phyloP scores from a whole-genome alignment of 2,888 invertebrate genomes.

The Andrena bucephala region DNA sequence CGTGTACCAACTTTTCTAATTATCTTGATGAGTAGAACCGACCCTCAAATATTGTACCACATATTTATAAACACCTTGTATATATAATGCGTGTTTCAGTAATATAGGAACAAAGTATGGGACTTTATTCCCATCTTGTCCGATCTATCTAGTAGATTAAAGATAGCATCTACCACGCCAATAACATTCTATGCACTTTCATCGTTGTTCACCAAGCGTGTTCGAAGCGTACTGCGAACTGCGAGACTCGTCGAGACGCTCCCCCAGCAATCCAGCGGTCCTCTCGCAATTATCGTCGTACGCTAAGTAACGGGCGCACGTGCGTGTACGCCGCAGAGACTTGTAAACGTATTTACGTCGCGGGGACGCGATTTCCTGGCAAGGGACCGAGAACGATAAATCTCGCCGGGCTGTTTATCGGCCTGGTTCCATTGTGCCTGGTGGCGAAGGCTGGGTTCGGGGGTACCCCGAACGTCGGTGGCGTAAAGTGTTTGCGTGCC shows the following conservation, averaged over 20 bases:
- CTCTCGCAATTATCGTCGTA: not conserved
- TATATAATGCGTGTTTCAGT: too few species aligned
- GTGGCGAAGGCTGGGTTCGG: conserved; percentile 54
- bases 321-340: not conserved
- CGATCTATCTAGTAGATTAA: too few species aligned
- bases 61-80: too few species aligned
- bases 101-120: too few species aligned
- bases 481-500: conserved; percentile 54
- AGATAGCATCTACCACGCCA: too few species aligned
- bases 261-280: not conserved
- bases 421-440: conserved; percentile 59
- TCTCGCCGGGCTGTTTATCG: conserved; percentile 61
- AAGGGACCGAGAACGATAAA: conserved; percentile 52
- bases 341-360: conserved; percentile 46
- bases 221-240: too few species aligned
- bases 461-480: conserved; percentile 42
- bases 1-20: too few species aligned
- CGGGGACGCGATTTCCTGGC: conserved; percentile 51
- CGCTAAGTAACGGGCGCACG: conserved; percentile 5
- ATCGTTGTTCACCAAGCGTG: too few species aligned
- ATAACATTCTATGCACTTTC: too few species aligned
- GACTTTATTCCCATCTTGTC: too few species aligned
- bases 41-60: too few species aligned
- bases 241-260: not conserved
- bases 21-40: too few species aligned